A percentile compares a stretch with the other conserved stretches of the same genome.
Conservation (phyloP, 2,113 vertebrate species). For the Shinisaurus crocodilurus region DNA sequence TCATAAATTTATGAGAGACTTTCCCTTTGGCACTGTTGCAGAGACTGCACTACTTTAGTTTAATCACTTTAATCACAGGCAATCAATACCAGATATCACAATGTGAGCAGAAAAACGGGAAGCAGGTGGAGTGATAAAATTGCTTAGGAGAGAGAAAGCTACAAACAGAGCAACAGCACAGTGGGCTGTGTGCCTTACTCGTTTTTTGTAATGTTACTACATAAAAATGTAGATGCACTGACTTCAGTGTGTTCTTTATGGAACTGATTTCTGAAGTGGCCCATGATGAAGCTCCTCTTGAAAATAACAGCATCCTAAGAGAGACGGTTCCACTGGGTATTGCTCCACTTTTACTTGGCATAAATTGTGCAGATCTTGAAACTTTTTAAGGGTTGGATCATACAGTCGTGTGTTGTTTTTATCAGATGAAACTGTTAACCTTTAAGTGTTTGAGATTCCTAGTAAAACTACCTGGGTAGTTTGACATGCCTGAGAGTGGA, state of each 20-base stretch:
- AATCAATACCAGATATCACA: slow-evolving; percentile 54
- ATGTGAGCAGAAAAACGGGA: slow-evolving; percentile 25
- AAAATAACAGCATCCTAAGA: slow-evolving; percentile 53
- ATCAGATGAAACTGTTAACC: slow-evolving; percentile 23
- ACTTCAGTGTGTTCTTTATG: slow-evolving; percentile 9
- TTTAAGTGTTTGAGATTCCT: slow-evolving; percentile 25
- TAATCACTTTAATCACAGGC: slow-evolving; percentile 45
- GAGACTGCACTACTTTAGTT: slow-evolving; percentile 47
- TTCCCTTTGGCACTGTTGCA: slow-evolving; percentile 48
- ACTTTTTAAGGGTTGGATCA: slow-evolving; percentile 19
- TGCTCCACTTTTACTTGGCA: slow-evolving; percentile 40
- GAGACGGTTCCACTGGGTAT: slow-evolving; percentile 31
- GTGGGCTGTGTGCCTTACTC: slow-evolving; percentile 26
- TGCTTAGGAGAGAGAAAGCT: slow-evolving; percentile 2
- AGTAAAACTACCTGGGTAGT: slow-evolving; percentile 19
- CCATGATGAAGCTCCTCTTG: slow-evolving; percentile 43
- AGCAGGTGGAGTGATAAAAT: slow-evolving; percentile 35
- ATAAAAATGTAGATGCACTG: slow-evolving; percentile 44
- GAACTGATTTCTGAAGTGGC: slow-evolving; percentile 53
- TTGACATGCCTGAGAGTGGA: neutral
- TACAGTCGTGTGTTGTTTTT: slow-evolving; percentile 30
- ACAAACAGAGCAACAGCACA: slow-evolving; percentile 33
- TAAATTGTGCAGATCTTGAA: slow-evolving; percentile 42
- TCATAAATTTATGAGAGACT: slow-evolving; percentile 47
- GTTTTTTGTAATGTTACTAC: slow-evolving; percentile 52